phyloP scores from a whole-genome alignment of 2,113 vertebrate species.

The Ranitomeya variabilis region DNA sequence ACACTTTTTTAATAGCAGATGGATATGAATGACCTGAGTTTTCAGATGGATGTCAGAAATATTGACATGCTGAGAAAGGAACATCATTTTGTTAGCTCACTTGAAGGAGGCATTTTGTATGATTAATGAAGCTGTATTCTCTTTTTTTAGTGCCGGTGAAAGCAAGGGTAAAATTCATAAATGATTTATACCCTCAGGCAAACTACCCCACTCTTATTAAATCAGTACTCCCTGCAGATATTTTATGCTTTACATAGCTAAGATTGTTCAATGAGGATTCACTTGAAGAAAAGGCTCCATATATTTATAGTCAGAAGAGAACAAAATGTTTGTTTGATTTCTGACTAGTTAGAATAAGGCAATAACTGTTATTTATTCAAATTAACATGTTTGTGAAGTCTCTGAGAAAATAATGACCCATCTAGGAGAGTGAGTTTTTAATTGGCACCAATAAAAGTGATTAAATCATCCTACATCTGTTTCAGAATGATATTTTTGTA shows the following conservation, averaged over 20 bases:
- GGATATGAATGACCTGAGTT: slow-evolving; percentile 73
- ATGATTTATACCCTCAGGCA: slow-evolving; percentile 32
- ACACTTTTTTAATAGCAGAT: slow-evolving; percentile 69
- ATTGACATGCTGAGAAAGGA: slow-evolving; percentile 65
- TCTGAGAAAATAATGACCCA: slow-evolving; percentile 18
- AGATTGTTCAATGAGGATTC: not conserved
- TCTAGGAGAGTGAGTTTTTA: not conserved
- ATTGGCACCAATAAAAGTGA: not conserved
- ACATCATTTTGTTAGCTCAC: slow-evolving; percentile 64
- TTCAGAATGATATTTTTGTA: slow-evolving; percentile 1
- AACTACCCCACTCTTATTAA: slow-evolving; percentile 16
- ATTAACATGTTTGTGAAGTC: slow-evolving; percentile 2
- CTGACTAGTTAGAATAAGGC: not conserved
- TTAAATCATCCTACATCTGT: slow-evolving; percentile 11
- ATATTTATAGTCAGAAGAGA: not conserved
- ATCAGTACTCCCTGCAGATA: not conserved
- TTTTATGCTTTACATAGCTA: not conserved
- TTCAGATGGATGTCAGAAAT: slow-evolving; percentile 66
- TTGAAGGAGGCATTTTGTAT: slow-evolving; percentile 59
- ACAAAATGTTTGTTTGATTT: not conserved
- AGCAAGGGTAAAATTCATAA: slow-evolving; percentile 49
- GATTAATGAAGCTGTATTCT: slow-evolving; percentile 65
- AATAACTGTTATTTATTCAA: not conserved
- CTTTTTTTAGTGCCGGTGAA: slow-evolving; percentile 45
- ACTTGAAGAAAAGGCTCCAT: not conserved